Percentiles rank a stretch among this genome's conserved stretches.
Evolutionary conservation across 35 echinoderm and acorn worm species (phyloP).

Genomic region (Heliocidaris tuberculata): DNA sequence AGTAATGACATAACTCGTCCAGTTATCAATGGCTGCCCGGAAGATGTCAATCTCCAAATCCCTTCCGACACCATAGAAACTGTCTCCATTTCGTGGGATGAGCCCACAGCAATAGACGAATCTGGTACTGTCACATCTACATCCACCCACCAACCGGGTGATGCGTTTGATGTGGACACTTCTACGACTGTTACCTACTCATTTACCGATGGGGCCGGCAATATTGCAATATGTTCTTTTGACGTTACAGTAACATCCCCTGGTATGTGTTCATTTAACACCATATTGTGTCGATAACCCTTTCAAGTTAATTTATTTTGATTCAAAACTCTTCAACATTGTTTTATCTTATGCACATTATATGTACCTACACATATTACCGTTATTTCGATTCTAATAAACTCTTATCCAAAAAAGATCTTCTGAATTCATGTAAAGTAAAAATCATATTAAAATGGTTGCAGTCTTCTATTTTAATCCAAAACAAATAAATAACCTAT

Average conservation of each 20-base stretch:
- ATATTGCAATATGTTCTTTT: slow-evolving; percentile 62
- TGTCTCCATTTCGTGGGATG: slow-evolving; percentile 42
- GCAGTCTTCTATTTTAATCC: too few species aligned
- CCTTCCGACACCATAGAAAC: neutral
- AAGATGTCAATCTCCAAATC: slow-evolving; percentile 4
- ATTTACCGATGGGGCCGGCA: slow-evolving; percentile 60
- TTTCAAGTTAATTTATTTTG: neutral
- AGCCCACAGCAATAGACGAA: slow-evolving; percentile 66
- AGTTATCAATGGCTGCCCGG: slow-evolving; percentile 46
- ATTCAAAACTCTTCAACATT: neutral
- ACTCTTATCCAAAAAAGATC: too few species aligned
- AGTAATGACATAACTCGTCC: neutral
- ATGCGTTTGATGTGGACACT: slow-evolving; percentile 60
- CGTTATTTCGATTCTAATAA: too few species aligned
- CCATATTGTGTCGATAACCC: neutral
- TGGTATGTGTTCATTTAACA: slow-evolving; percentile 34
- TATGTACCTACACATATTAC: neutral
- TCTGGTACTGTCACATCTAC: slow-evolving; percentile 47
- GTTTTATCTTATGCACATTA: neutral
- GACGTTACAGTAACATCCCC: slow-evolving; percentile 25
- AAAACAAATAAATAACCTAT: too few species aligned
- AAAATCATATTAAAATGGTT: too few species aligned
- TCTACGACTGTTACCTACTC: slow-evolving; percentile 62
- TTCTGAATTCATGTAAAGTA: too few species aligned
- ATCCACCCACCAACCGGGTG: slow-evolving; percentile 60